Evolutionary conservation across 92 coral and sea anemone genomes (phyloP), one percentile per base, ranked within the genome.

Genomic region (Palythoa caribaeorum): DNA sequence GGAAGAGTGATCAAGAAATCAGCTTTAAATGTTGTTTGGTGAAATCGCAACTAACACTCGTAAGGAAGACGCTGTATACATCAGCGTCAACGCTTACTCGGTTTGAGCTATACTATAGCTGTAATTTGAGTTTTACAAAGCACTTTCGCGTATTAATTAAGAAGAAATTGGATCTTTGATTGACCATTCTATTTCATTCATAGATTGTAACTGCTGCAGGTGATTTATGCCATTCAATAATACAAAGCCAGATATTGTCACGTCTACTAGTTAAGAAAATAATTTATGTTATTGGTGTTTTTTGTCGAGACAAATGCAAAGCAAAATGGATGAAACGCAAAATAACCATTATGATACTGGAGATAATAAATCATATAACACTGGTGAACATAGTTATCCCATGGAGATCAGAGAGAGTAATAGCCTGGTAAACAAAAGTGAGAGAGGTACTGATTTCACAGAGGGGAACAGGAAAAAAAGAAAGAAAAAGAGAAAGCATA

Each of bases 381-480:
- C 39, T 11, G 75, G 5, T 40, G 76, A 47, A 38, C 59, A 81
- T 55, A 4, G 19, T 66, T 28, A 81, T 66, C 66, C 55, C 35
- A 54, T 36, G 36, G 40, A n/a, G 21, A 66, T 21, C 10, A 81
- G 63, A 81, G 86, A 81, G 8, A 44, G 37, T 14, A n/a, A 17
- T 15, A 68, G 74, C 53, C 73, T 51, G 48, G 76, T 81, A 44
- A 65, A 81, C 59, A 40, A 65, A 4, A 65, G 85, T 9, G 90
- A 84, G n/a, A 75, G 79, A 55, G 59, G 20, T 78, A 72, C 19
- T 13, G 85, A 68, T 15, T 57, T 80, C 19, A 74, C 71, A n/a
- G 90, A 86, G 55, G 93, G 77, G 37, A 93, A 78, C 57, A 89
- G 77, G 87, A 93, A 73, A 57, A 94, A 80, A 57, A 89, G 71